Evolutionary conservation across 2,797 vertebrate species (phyloP).

Genomic region (Tiaroga cobitis): DNA sequence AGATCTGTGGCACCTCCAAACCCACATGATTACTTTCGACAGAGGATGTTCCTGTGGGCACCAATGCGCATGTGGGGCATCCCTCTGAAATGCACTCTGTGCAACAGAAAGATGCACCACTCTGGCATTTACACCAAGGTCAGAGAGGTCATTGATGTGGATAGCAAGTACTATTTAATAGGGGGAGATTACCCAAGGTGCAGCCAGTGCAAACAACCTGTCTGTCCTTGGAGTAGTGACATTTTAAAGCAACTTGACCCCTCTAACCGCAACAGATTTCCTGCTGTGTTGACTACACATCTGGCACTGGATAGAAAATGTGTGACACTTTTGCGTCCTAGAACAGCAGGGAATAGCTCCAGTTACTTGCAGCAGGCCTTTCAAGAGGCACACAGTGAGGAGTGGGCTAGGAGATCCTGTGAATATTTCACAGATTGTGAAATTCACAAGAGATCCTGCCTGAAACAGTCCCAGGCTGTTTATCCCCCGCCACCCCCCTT

Average conservation of each 20-base stretch:
- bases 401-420: conserved; percentile 43
- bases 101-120: conserved; percentile 20
- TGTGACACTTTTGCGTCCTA: conserved; percentile 20
- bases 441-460: background rate
- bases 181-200: conserved; percentile 37
- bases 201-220: conserved; percentile 34
- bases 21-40: conserved; percentile 33
- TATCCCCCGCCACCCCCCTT: too few species aligned
- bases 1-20: conserved; percentile 38
- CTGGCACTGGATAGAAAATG: background rate
- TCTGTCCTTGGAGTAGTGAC: conserved; percentile 43
- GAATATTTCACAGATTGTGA: conserved; percentile 39
- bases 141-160: conserved; percentile 41
- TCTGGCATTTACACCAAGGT: conserved; percentile 43
- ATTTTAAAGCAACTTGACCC: conserved; percentile 21
- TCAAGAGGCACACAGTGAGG: conserved; percentile 44
- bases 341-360: conserved; percentile 44
- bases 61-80: too few species aligned
- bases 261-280: background rate
- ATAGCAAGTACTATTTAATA: conserved; percentile 41
- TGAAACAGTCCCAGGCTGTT: too few species aligned
- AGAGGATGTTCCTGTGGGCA: conserved; percentile 26
- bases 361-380: conserved; percentile 41
- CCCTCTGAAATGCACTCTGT: too few species aligned
- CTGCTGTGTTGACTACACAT: too few species aligned